phyloP scores from a whole-genome alignment of 2,888 invertebrate species.

The Hydrotaea cyrtoneurina region DNA sequence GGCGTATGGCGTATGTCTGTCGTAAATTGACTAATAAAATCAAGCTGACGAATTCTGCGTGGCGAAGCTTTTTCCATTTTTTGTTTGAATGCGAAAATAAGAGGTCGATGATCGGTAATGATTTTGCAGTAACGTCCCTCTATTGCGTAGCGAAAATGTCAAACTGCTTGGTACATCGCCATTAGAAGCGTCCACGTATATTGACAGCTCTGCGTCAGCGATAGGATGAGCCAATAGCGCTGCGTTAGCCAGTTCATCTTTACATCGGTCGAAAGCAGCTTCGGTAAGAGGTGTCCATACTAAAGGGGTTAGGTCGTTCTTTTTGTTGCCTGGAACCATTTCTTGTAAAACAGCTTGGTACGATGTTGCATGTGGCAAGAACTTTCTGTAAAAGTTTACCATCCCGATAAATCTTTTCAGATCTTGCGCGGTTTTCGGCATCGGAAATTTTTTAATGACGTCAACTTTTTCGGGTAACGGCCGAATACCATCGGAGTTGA shows the following conservation, averaged over 20 bases:
- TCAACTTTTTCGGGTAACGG: conserved; percentile 54
- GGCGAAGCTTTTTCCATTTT: conserved; percentile 31
- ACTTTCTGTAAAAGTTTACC: background rate
- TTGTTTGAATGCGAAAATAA: conserved; percentile 22
- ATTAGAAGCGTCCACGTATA: no score
- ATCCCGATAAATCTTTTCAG: conserved; percentile 63
- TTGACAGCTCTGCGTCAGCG: no score
- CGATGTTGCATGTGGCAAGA: no score
- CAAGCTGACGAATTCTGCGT: conserved; percentile 6
- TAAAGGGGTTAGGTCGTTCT: no score
- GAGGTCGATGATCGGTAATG: conserved; percentile 30
- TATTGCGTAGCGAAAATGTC: no score
- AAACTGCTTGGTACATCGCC: conserved; percentile 12
- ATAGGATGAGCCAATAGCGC: no score
- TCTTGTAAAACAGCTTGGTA: no score
- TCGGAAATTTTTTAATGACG: conserved; percentile 31
- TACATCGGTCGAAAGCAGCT: no score
- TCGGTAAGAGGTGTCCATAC: no score
- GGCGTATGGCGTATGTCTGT: conserved; percentile 27
- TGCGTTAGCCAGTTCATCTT: no score
- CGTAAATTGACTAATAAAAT: no score
- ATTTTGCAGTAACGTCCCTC: background rate
- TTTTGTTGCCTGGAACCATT: no score
- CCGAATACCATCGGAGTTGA: conserved; percentile 54
- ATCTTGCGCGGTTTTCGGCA: conserved; percentile 35